phyloP scores from a whole-genome alignment of 2,113 vertebrate genomes.

The Paraplagusia blochii region DNA sequence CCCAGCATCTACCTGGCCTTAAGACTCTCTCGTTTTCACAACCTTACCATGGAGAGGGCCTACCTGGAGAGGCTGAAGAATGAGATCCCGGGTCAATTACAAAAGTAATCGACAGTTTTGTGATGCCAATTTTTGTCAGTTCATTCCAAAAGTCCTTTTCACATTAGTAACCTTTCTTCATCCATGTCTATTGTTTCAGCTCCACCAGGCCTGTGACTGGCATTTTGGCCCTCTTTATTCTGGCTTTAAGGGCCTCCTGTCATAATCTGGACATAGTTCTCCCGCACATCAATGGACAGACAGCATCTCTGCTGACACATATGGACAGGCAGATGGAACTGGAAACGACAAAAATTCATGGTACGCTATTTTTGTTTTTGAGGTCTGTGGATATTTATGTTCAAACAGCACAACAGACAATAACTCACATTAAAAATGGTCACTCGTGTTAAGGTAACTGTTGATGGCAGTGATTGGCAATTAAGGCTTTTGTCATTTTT shows the following conservation, averaged over 20 bases:
- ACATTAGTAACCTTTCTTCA: slow-evolving; percentile 1
- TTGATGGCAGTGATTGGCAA: slow-evolving; percentile 1
- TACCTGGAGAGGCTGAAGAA: slow-evolving; percentile 78
- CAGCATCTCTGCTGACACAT: slow-evolving; percentile 71
- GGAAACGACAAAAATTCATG: slow-evolving; percentile 75
- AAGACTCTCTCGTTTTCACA: slow-evolving; percentile 81
- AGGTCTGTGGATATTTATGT: neutral
- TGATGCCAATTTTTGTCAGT: too few species aligned
- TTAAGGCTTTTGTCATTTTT: neutral
- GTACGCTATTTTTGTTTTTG: slow-evolving; percentile 38
- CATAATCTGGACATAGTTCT: slow-evolving; percentile 50
- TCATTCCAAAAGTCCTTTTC: neutral
- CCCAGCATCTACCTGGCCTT: slow-evolving; percentile 87
- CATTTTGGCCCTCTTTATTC: slow-evolving; percentile 80
- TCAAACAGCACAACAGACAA: too few species aligned
- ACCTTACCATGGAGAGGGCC: slow-evolving; percentile 65
- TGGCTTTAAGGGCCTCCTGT: slow-evolving; percentile 85
- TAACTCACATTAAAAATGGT: neutral
- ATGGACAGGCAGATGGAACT: slow-evolving; percentile 82
- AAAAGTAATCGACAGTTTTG: slow-evolving; percentile 66
- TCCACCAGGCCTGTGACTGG: slow-evolving; percentile 69
- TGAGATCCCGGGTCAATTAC: slow-evolving; percentile 63
- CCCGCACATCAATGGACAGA: slow-evolving; percentile 47
- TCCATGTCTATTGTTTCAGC: slow-evolving; percentile 41
- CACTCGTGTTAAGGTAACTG: neutral